Base-by-base conservation (phyloP, 2,113 vertebrate genomes). In the Vicugna pacos region DNA sequence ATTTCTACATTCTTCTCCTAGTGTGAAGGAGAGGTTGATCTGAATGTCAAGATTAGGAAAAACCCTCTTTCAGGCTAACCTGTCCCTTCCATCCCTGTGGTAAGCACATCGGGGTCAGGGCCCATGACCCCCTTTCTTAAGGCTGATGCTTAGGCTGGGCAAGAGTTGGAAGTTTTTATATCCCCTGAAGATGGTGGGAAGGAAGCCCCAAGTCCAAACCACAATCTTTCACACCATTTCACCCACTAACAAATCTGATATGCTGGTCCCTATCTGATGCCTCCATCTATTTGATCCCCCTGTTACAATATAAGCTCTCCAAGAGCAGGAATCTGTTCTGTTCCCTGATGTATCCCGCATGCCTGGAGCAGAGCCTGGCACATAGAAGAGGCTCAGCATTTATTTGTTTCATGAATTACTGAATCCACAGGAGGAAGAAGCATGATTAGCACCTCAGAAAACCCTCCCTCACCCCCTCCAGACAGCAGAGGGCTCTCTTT, bases 391-490 rank as follows among this genome's bases (percentile, higher is more conserved):
- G 8, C n/a, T 93, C 30, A 16, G 28, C 67, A 60, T 24, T 90
- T 87, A 85, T 83, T 82, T 89, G 73, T 38, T 96, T 75, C 88
- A 84, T 75, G 69, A 89, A 65, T 77, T 54, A 70, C n/a, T 75
- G 46, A 73, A 83, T 48, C 64, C 64, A 6, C 0, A 9, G 10
- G 22, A 22, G 73, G n/a, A 30, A 38, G 26, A 70, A 38, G 19
- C 13, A 81, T 73, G 56, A 93, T 62, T 67, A 94, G 38, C 62
- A 58, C 32, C 24, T 52, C 84, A 76, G 62, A 83, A 84, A 87
- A 69, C 38, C 35, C 83, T 89, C 69, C 15, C 17, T 82, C 67
- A 54, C 10, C 46, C 38, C n/a, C 69, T 94, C 15, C 28, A 84
- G 72, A 85, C 9, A 65, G 38, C 69, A 67, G 64, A 20, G 58